Base-by-base conservation (phyloP, 1,140 invertebrate species). In the Ostrea edulis region DNA sequence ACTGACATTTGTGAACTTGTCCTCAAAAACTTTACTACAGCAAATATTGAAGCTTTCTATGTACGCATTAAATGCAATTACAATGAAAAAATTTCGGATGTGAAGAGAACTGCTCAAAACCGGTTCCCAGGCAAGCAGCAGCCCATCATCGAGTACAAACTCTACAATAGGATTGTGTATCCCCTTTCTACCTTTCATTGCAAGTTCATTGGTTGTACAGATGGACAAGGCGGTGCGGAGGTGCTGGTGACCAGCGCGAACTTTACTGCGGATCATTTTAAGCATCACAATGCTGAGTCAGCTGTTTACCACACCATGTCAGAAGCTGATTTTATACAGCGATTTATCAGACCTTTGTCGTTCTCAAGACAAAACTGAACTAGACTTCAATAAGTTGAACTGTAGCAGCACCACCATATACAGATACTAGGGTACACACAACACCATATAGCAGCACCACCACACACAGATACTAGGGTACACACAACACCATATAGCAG, bases 111-210 rank as follows among this genome's bases (percentile, higher is more conserved):
- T 53, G 87, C 89, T 20, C 90, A 93, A 22, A 65, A 88, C 22
- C 82, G 89, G 51, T 92, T 90, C 81, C 83, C 87, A 29, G 62
- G 87, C 1, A 91, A 91, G 65, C 90, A 93, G 71, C 91, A 91
- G 87, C 90, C 93, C 8, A 91, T 91, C 29, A 90, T 93, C n/a
- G 93, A 93, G 52, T 93, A 93, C 84, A 93, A 92, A 84, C 77
- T 93, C 17, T 93, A 91, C 85, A 89, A 87, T 53, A 88, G 82
- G 12, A 90, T 93, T 84, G 86, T 93, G 17, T 93, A 93, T 83
- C 93, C 93, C 58, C 55, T 91, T 14, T 83, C 83, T 53, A 86
- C 62, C 12, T 93, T 93, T 84, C 86, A 91, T 71, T 87, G 88
- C 17, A 93, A 91, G 71, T 93, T 93, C 81, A 91, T 93, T 53